These are phyloP conservation scores for Tretioscincus oriximinensis DNA, from an alignment of 2,113 vertebrate genomes.

Conservation along the genomic window DNA sequence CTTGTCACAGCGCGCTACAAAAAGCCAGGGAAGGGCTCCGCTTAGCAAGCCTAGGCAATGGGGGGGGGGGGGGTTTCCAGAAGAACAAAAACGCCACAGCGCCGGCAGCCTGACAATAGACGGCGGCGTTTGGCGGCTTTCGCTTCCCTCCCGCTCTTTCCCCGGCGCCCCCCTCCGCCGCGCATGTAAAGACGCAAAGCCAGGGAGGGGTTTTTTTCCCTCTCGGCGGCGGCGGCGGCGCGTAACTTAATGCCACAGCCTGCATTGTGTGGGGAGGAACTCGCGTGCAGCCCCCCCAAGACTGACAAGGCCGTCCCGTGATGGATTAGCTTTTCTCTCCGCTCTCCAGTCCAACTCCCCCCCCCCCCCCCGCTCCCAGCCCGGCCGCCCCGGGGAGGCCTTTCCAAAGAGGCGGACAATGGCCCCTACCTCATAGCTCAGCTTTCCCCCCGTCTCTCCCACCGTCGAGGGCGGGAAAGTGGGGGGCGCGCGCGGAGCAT, in stretches of 20 bases:
- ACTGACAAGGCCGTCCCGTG: conserved; percentile 82
- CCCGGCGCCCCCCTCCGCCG: conserved; percentile 29
- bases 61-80: conserved; percentile 82
- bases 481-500: conserved; percentile 31
- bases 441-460: conserved; percentile 57
- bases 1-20: conserved; percentile 79
- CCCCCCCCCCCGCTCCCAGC: too few relatives aligned
- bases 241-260: conserved; percentile 67
- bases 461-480: conserved; percentile 51
- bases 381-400: conserved; percentile 40
- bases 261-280: conserved; percentile 77
- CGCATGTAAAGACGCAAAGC: conserved; percentile 79
- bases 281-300: conserved; percentile 82
- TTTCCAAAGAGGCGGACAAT: conserved; percentile 68
- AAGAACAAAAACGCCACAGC: conserved; percentile 65
- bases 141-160: too few relatives aligned
- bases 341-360: too few relatives aligned
- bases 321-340: conserved; percentile 58
- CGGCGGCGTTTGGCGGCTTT: neutral
- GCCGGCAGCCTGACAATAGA: conserved; percentile 67
- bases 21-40: conserved; percentile 63
- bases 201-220: conserved; percentile 42
- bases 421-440: conserved; percentile 30
- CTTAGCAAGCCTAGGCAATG: conserved; percentile 73
- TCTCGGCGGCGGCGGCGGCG: conserved; percentile 47